phyloP scores from a whole-genome alignment of 1,140 invertebrate genomes.

The Scaptomyza pallida region DNA sequence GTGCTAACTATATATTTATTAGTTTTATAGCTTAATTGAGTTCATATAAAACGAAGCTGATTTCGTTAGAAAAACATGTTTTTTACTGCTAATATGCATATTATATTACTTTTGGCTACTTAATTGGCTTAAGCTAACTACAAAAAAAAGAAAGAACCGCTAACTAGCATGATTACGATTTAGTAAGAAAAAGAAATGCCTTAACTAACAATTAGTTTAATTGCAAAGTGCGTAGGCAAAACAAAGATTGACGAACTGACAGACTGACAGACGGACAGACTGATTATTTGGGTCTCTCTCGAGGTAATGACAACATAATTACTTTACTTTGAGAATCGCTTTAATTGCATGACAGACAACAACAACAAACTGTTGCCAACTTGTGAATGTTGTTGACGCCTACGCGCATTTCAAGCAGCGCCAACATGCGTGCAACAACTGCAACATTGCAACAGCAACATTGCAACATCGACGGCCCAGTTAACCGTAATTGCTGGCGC shows the following conservation, averaged over 20 bases:
- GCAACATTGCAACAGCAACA: neutral
- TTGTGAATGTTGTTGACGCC: constrained; percentile 68
- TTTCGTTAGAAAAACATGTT: too few species aligned
- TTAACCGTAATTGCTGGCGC: constrained; percentile 77
- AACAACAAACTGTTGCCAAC: constrained; percentile 60
- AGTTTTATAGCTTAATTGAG: too few species aligned
- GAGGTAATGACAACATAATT: constrained; percentile 70
- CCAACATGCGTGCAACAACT: constrained; percentile 55
- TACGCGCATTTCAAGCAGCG: constrained; percentile 32
- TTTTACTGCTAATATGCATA: too few species aligned
- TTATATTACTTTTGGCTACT: too few species aligned
- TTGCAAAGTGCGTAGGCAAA: too few species aligned
- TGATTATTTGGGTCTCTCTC: constrained; percentile 18
- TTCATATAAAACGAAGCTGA: too few species aligned
- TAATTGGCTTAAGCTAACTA: too few species aligned
- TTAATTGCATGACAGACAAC: constrained; percentile 59
- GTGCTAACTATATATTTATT: too few species aligned
- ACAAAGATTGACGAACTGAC: neutral
- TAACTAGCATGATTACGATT: too few species aligned
- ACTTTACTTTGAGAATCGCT: constrained; percentile 51
- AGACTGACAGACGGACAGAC: neutral
- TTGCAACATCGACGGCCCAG: constrained; percentile 53
- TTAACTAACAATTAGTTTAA: too few species aligned
- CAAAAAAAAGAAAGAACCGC: too few species aligned
- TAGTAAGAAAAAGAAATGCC: too few species aligned